Evolutionary conservation across 2,113 vertebrate genomes (phyloP).

Genomic region (Pelodiscus sinensis): DNA sequence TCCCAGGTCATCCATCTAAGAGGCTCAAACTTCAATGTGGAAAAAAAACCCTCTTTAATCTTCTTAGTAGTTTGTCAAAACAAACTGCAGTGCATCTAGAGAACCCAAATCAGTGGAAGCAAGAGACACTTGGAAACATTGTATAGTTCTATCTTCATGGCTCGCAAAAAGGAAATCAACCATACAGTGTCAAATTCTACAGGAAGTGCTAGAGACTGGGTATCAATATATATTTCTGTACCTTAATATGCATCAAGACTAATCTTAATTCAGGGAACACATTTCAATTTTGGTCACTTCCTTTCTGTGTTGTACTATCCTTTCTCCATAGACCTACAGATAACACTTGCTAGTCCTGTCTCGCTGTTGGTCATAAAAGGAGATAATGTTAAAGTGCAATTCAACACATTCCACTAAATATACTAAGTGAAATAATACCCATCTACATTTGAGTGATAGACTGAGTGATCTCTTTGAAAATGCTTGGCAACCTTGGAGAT

Average conservation of each 20-base stretch:
- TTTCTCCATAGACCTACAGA: neutral
- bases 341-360: neutral
- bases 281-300: neutral
- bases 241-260: neutral
- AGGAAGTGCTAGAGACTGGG: neutral
- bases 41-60: neutral
- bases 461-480: constrained; percentile 10
- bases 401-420: neutral
- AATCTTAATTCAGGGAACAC: neutral
- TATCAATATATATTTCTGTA: neutral
- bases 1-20: neutral
- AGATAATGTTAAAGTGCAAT: neutral
- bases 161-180: neutral
- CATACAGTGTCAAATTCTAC: neutral
- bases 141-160: neutral
- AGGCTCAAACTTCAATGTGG: constrained; percentile 32
- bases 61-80: constrained; percentile 46
- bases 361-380: neutral
- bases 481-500: neutral
- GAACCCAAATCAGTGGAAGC: neutral
- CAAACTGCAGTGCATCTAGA: neutral
- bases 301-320: neutral
- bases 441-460: neutral
- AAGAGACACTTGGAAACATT: neutral
- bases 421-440: neutral